Evolutionary conservation across 2,888 invertebrate genomes (phyloP).

Genomic region (Leistus spinibarbis): DNA sequence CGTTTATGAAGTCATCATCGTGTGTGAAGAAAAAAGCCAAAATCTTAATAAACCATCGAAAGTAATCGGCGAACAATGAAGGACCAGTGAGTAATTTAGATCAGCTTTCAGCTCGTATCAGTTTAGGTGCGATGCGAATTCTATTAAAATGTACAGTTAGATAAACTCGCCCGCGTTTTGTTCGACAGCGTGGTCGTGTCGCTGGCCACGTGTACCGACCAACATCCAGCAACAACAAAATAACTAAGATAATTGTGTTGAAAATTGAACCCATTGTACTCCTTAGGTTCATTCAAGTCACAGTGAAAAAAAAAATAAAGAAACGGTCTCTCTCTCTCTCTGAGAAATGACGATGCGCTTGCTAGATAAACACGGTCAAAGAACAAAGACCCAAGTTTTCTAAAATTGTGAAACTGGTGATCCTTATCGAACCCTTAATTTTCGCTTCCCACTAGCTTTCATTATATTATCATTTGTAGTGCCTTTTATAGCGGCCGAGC

Average conservation of each 20-base stretch:
- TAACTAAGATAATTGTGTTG: slow-evolving; percentile 34
- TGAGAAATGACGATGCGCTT: slow-evolving; percentile 10
- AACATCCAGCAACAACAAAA: slow-evolving; percentile 18
- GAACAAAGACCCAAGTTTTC: slow-evolving; percentile 28
- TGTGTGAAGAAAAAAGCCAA: background rate
- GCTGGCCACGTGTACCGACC: slow-evolving; percentile 10
- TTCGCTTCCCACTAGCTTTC: slow-evolving; percentile 12
- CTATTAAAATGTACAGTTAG: background rate
- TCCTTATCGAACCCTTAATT: slow-evolving; percentile 25
- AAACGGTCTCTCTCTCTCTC: background rate
- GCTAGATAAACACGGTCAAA: slow-evolving; percentile 9
- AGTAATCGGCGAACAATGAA: too few species aligned
- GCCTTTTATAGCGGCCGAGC: background rate
- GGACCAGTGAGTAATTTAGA: background rate
- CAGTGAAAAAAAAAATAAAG: slow-evolving; percentile 6
- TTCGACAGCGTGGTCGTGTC: background rate
- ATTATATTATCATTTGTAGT: background rate
- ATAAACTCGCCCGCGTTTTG: background rate
- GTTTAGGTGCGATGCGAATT: background rate
- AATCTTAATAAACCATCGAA: background rate
- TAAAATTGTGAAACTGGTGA: slow-evolving; percentile 19
- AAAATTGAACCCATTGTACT: slow-evolving; percentile 31
- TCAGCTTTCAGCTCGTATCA: background rate
- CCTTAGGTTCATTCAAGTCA: background rate
- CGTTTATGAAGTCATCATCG: background rate